phyloP scores from a whole-genome alignment of 1,140 invertebrate species.

The Drosophila prosaltans region DNA sequence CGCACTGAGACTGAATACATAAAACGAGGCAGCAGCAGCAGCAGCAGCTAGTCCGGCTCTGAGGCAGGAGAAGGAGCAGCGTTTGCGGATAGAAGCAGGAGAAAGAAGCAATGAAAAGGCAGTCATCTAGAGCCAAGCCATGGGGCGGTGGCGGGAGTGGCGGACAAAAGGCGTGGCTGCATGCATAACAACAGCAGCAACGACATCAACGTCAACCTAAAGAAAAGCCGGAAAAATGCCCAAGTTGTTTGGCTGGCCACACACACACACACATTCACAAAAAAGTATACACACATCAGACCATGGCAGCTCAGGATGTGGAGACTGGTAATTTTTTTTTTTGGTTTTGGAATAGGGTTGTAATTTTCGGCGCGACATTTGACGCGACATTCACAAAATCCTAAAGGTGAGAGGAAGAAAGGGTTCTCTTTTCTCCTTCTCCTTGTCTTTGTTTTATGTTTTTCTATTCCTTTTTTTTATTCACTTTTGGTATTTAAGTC shows the following conservation, averaged over 20 bases:
- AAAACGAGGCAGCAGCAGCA: conserved; percentile 43
- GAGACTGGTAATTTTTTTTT: not conserved
- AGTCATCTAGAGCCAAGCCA: conserved; percentile 31
- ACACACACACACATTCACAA: conserved; percentile 18
- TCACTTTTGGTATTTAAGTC: not conserved
- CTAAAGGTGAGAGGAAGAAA: not conserved
- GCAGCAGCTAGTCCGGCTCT: not conserved
- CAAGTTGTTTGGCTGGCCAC: conserved; percentile 68
- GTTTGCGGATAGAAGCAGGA: not conserved
- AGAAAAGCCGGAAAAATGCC: conserved; percentile 79
- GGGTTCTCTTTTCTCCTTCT: not conserved
- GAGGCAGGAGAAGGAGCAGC: conserved; percentile 14
- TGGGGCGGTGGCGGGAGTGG: not conserved
- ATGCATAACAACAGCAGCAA: conserved; percentile 21
- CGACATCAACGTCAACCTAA: conserved; percentile 70
- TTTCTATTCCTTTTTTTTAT: not conserved
- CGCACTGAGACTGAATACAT: conserved; percentile 81
- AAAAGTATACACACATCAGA: not conserved
- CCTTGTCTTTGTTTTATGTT: not conserved
- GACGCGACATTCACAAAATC: conserved; percentile 58
- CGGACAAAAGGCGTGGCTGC: conserved; percentile 9
- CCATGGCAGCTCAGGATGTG: not conserved
- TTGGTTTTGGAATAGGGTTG: conserved; percentile 62
- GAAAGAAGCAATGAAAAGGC: conserved; percentile 54
- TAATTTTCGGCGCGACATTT: conserved; percentile 81